These are phyloP conservation scores for Ephestia elutella DNA, from an alignment of 1,140 invertebrate genomes.

Conservation along the genomic window DNA sequence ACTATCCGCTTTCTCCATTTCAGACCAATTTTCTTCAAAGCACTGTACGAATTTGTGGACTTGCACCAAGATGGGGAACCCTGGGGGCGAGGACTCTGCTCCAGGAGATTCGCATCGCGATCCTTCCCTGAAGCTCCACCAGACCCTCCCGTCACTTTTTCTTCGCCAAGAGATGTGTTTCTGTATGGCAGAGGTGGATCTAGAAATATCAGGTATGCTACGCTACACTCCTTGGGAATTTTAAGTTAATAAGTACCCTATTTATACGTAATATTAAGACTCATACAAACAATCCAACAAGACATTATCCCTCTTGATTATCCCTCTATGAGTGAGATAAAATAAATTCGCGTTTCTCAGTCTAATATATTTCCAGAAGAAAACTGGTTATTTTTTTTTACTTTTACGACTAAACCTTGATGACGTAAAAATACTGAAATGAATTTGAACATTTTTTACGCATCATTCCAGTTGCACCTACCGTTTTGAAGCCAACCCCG, in stretches of 20 bases:
- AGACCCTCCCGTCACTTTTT: slow-evolving; percentile 77
- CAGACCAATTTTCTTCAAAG: slow-evolving; percentile 87
- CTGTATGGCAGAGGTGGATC: slow-evolving; percentile 89
- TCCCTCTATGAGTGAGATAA: too few species aligned
- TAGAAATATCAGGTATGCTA: slow-evolving; percentile 82
- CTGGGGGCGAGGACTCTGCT: slow-evolving; percentile 80
- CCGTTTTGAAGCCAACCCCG: slow-evolving; percentile 86
- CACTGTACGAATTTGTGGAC: slow-evolving; percentile 93
- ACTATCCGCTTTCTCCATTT: slow-evolving; percentile 32
- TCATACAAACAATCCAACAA: too few species aligned
- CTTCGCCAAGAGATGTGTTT: slow-evolving; percentile 86
- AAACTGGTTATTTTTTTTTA: slow-evolving; percentile 6
- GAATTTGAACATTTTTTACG: too few species aligned
- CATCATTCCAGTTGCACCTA: slow-evolving; percentile 85
- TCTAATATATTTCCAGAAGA: neutral
- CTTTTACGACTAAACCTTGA: too few species aligned
- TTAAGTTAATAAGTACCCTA: too few species aligned
- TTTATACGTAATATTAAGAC: too few species aligned
- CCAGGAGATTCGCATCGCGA: slow-evolving; percentile 79
- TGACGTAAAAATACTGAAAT: too few species aligned
- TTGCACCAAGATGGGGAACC: slow-evolving; percentile 87
- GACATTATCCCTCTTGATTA: too few species aligned
- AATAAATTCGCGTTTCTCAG: too few species aligned
- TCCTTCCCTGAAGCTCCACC: slow-evolving; percentile 75
- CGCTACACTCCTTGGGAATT: too few species aligned